These are phyloP conservation scores for Cyphomyrmex costatus DNA, from an alignment of 1,140 invertebrate genomes.

Conservation along the genomic window DNA sequence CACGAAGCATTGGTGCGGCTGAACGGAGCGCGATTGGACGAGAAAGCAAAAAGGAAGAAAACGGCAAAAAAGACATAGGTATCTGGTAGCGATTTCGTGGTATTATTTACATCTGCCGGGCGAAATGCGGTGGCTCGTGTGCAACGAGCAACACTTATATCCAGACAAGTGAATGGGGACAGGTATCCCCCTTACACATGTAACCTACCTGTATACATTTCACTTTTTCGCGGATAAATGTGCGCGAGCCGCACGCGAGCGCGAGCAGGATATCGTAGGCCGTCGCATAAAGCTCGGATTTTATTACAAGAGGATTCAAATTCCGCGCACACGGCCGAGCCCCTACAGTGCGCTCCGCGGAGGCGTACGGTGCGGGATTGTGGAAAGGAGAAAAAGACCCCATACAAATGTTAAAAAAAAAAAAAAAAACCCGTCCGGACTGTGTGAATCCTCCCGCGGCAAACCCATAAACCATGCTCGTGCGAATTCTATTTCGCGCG, in stretches of 20 bases:
- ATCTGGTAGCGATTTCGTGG: conserved; percentile 81
- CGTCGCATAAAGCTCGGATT: conserved; percentile 86
- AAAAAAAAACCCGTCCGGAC: conserved; percentile 55
- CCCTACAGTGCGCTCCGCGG: conserved; percentile 61
- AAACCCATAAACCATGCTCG: conserved; percentile 72
- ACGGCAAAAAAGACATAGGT: conserved; percentile 36
- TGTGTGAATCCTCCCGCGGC: conserved; percentile 71
- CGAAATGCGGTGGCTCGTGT: conserved; percentile 62
- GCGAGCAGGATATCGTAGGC: conserved; percentile 66
- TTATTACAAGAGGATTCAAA: conserved; percentile 87
- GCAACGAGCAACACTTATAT: conserved; percentile 69
- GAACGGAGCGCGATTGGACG: conserved; percentile 9
- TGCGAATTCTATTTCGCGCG: conserved; percentile 74
- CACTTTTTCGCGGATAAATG: conserved; percentile 73
- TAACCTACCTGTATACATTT: conserved; percentile 73
- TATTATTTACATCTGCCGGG: conserved; percentile 80
- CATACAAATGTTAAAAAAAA: conserved; percentile 68
- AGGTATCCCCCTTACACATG: conserved; percentile 56
- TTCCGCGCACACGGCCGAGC: conserved; percentile 81
- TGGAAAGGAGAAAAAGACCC: conserved; percentile 58
- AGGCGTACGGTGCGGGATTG: conserved; percentile 28
- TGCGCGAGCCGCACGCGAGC: conserved; percentile 58
- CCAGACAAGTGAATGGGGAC: conserved; percentile 58
- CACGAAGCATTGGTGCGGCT: neutral
- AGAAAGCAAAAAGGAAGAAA: conserved; percentile 40